phyloP scores from a whole-genome alignment of 2,888 invertebrate species.

The Rotaria magnacalcarata region DNA sequence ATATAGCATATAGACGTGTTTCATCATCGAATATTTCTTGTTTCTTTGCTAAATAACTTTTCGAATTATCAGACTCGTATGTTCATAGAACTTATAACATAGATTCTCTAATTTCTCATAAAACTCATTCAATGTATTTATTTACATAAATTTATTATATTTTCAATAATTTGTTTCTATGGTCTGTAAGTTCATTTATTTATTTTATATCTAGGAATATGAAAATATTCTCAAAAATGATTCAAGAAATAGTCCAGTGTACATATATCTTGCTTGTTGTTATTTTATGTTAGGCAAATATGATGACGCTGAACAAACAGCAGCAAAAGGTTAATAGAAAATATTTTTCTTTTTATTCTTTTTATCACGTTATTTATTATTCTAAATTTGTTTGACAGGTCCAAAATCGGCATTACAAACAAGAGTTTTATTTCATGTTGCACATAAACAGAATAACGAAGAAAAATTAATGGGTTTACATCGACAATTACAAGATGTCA shows the following conservation, averaged over 20 bases:
- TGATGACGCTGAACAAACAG: conserved; percentile 67
- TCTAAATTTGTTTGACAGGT: conserved; percentile 49
- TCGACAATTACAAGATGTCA: conserved; percentile 75
- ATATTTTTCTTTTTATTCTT: background rate
- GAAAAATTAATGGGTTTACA: conserved; percentile 76
- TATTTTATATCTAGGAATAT: conserved; percentile 57
- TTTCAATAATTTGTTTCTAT: too few species aligned
- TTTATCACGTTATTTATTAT: conserved; percentile 18
- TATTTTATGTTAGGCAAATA: conserved; percentile 88
- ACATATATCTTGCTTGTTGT: conserved; percentile 81
- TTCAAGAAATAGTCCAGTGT: conserved; percentile 65
- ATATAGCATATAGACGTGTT: too few species aligned
- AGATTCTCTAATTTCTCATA: too few species aligned
- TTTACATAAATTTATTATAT: too few species aligned
- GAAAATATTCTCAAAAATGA: conserved; percentile 60
- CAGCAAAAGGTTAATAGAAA: conserved; percentile 56
- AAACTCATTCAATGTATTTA: too few species aligned
- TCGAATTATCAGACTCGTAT: too few species aligned
- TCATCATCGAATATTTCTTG: too few species aligned
- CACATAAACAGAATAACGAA: conserved; percentile 86
- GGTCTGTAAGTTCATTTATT: too few species aligned
- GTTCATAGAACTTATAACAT: too few species aligned
- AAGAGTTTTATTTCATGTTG: conserved; percentile 81
- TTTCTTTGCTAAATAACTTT: too few species aligned
- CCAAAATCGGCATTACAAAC: conserved; percentile 67